These are phyloP conservation scores for Piscicola geometra DNA, from an alignment of 2,888 invertebrate species.

Conservation along the genomic window DNA sequence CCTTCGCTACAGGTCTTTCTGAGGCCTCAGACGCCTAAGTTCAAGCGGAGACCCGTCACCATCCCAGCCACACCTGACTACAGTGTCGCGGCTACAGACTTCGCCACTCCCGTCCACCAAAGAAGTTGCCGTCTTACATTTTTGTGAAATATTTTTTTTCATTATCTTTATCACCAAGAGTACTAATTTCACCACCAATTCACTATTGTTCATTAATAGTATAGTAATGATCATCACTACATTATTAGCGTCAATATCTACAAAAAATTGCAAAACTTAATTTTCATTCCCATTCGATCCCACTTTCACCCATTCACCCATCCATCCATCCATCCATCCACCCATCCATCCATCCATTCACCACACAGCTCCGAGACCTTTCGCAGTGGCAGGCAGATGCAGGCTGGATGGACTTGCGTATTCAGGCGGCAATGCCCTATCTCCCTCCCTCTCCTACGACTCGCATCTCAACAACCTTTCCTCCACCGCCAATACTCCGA, in stretches of 20 bases:
- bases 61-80: conserved; percentile 40
- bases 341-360: not conserved
- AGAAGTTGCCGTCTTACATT: too few species aligned
- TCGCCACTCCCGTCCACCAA: not conserved
- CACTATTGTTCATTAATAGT: too few species aligned
- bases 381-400: not conserved
- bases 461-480: conserved; percentile 56
- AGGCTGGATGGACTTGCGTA: conserved; percentile 32
- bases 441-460: conserved; percentile 59
- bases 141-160: too few species aligned
- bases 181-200: too few species aligned
- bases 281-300: too few species aligned
- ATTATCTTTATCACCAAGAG: too few species aligned
- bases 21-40: conserved; percentile 45
- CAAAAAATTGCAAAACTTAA: too few species aligned
- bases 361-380: not conserved
- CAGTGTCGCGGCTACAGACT: not conserved
- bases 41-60: conserved; percentile 43
- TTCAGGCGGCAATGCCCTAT: conserved; percentile 49
- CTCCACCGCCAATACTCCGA: too few species aligned
- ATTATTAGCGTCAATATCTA: too few species aligned
- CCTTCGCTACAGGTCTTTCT: not conserved
- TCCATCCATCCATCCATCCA: conserved; percentile 10
- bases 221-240: too few species aligned
- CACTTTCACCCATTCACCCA: not conserved